Evolutionary conservation across 2,797 vertebrate genomes (phyloP), one percentile per base, ranked within the genome.

Genomic region (Intellagama lesueurii): DNA sequence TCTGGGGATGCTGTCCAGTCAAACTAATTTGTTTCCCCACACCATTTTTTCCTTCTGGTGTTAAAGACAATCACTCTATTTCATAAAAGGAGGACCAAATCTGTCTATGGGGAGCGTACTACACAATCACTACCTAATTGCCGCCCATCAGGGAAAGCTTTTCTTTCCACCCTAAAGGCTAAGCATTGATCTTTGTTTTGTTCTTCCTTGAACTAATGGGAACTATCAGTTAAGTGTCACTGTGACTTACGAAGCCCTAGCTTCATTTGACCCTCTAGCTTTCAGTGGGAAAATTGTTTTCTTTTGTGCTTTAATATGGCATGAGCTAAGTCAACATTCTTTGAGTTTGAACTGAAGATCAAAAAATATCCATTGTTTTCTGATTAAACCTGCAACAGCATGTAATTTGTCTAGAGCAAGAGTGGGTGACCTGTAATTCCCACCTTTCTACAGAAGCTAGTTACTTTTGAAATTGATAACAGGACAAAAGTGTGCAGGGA

Each of bases 231-330:
- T 89, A 85, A 81, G 56, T 73, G 77, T 75, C 78, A 66, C 76
- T 49, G 28, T 85, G 35, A 89, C 83, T 81, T 73, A 81, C 68
- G 17, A 52, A 85, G 70, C 30, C 52, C 49, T 73, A 69, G 47
- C 52, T 89, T 60, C 79, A 80, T 85, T 56, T 80, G 22, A 89
- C 30, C 75, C 88, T 89, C 19, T 79, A 80, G 82, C 68, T 19
- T 60, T 89, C 49, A 73, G 68, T 40, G 22, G 30, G n/a, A 66
- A 22, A 85, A 75, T 32, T 73, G 35, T 85, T 85, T 72, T 40
- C 77, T 81, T 86, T 89, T 66, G 52, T 73, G 35, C 28, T 73
- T 81, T 85, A 47, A 85, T 73, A 70, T 73, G 76, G 35, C 75
- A 79, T 47, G 76, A 80, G 28, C n/a, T 89, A 16, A 79, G 68